Percentiles rank a stretch among this genome's conserved stretches.
These are phyloP conservation scores for Paratilapia polleni DNA, from an alignment of 2,113 vertebrate species.

Conservation along the genomic window DNA sequence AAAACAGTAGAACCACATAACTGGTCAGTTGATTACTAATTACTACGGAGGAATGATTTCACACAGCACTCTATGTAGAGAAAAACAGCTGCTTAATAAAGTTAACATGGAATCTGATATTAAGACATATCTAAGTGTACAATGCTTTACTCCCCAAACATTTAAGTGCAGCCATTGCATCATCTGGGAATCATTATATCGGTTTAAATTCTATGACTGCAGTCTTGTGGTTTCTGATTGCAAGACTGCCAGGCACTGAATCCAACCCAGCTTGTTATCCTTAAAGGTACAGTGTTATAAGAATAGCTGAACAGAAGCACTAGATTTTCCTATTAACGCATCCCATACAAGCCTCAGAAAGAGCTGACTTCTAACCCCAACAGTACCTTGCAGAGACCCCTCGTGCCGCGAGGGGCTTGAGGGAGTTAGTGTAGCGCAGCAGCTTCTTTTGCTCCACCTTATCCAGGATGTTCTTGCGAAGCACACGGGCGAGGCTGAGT, in stretches of 20 bases:
- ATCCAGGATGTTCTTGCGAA: slow-evolving; percentile 97
- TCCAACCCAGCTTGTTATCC: neutral
- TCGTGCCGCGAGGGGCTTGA: slow-evolving; percentile 91
- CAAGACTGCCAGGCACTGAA: neutral
- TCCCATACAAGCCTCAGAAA: no score
- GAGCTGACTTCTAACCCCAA: neutral
- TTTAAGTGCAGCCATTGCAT: neutral
- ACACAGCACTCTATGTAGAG: neutral
- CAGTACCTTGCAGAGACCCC: slow-evolving; percentile 94
- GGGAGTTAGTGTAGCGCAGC: slow-evolving; percentile 88
- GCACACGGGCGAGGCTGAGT: slow-evolving; percentile 94
- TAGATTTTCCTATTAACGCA: neutral
- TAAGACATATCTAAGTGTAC: neutral
- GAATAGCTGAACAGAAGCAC: neutral
- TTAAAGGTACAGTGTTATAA: neutral
- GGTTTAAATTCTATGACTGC: slow-evolving; percentile 1
- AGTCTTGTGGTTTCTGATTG: neutral
- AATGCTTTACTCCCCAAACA: neutral
- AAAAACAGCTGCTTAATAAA: neutral
- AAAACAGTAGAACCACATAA: neutral
- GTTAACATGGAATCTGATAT: neutral
- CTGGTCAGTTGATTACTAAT: neutral
- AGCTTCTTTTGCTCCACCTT: slow-evolving; percentile 96
- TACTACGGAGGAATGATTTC: neutral
- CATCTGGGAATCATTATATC: slow-evolving; percentile 9